phyloP scores from a whole-genome alignment of 2,113 vertebrate genomes.

The Tricholaema leucomelas region DNA sequence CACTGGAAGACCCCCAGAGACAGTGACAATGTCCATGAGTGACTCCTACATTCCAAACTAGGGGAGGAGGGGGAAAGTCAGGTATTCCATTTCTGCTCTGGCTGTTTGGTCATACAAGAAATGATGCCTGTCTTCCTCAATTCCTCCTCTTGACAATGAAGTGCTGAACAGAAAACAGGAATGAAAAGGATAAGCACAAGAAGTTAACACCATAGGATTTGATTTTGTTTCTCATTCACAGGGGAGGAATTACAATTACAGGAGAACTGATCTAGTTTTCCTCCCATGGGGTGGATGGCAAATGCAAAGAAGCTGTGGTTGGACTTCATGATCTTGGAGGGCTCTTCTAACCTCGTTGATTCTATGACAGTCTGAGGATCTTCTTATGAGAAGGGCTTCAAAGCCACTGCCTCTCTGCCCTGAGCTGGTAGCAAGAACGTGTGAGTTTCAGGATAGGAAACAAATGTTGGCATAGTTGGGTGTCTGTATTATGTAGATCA shows the following conservation, averaged over 20 bases:
- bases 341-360: no score
- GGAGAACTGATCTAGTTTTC: conserved; percentile 21
- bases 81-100: background rate
- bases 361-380: background rate
- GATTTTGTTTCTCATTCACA: background rate
- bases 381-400: background rate
- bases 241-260: conserved; percentile 9
- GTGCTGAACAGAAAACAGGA: conserved; percentile 5
- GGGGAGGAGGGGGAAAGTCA: background rate
- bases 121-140: conserved; percentile 3
- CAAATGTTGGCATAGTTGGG: background rate
- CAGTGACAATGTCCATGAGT: background rate
- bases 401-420: background rate
- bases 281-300: background rate
- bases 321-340: no score
- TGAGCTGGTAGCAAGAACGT: no score
- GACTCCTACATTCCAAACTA: background rate
- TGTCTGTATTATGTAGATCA: background rate
- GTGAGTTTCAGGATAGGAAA: background rate
- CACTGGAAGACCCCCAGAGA: no score
- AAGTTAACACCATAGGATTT: background rate
- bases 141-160: conserved; percentile 20
- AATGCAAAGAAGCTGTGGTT: background rate
- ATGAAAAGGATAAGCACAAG: background rate
- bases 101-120: conserved; percentile 11